Evolutionary conservation across 2,888 invertebrate species (phyloP).

Genomic region (Melanostoma mellinum): DNA sequence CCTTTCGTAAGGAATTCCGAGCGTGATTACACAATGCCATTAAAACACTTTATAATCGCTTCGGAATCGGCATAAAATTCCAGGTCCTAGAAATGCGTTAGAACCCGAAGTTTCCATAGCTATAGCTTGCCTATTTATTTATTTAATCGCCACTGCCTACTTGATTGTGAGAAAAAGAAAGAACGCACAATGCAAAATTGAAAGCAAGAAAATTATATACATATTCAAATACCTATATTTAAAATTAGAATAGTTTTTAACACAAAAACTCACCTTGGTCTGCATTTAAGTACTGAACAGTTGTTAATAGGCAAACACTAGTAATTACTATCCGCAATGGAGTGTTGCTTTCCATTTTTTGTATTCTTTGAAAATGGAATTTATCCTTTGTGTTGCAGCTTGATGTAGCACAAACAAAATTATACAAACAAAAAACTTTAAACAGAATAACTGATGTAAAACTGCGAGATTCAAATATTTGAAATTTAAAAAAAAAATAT

Average conservation of each 20-base stretch:
- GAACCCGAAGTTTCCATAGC: too few relatives aligned
- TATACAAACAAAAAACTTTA: conserved; percentile 10
- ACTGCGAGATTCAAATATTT: not conserved
- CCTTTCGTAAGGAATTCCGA: too few relatives aligned
- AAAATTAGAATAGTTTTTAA: not conserved
- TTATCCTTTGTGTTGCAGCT: not conserved
- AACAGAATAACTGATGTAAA: not conserved
- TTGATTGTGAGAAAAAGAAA: too few relatives aligned
- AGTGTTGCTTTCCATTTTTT: conserved; percentile 65
- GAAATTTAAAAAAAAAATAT: not conserved
- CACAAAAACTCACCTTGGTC: conserved; percentile 58
- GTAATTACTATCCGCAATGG: conserved; percentile 56
- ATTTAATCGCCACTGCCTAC: too few relatives aligned
- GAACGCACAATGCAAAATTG: not conserved
- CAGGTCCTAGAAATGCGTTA: too few relatives aligned
- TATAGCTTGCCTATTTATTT: too few relatives aligned
- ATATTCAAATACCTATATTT: not conserved
- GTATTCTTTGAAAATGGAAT: conserved; percentile 7
- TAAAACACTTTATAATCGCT: too few relatives aligned
- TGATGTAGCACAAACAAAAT: not conserved
- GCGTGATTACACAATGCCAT: too few relatives aligned
- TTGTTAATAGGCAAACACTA: conserved; percentile 60
- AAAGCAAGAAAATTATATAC: conserved; percentile 4
- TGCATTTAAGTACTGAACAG: conserved; percentile 38
- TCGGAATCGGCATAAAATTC: too few relatives aligned